Conservation (phyloP, 1,140 invertebrate genomes). For the Leptonema lineaticorne region DNA sequence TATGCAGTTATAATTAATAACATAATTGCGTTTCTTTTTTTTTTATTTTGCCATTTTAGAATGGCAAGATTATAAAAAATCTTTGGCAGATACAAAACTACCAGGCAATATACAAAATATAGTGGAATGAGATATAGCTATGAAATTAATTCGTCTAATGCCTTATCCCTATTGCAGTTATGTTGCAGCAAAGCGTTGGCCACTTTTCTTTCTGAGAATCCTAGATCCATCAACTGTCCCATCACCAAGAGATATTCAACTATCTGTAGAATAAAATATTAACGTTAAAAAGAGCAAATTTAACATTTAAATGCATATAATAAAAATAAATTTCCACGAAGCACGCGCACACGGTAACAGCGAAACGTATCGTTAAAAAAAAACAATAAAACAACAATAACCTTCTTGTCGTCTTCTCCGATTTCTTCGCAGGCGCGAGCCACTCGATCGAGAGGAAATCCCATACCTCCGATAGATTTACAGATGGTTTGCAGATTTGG, state of each 20-base stretch:
- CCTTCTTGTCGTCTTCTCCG: constrained; percentile 83
- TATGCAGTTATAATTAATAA: too few relatives aligned
- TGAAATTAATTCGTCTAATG: constrained; percentile 78
- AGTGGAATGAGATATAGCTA: constrained; percentile 50
- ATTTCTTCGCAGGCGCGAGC: constrained; percentile 71
- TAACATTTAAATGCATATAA: too few relatives aligned
- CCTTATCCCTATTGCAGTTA: constrained; percentile 82
- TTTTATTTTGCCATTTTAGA: neutral
- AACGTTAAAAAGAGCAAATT: neutral
- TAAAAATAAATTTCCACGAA: too few relatives aligned
- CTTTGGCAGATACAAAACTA: constrained; percentile 17
- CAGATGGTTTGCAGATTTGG: constrained; percentile 66
- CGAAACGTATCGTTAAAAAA: too few relatives aligned
- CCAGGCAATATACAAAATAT: constrained; percentile 3
- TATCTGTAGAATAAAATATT: constrained; percentile 55
- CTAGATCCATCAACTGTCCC: constrained; percentile 76
- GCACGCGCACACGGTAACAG: neutral
- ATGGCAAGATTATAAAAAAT: neutral
- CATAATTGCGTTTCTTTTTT: too few relatives aligned
- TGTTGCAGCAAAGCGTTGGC: constrained; percentile 72
- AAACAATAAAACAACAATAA: constrained; percentile 51
- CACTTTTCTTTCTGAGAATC: constrained; percentile 76
- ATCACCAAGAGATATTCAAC: constrained; percentile 68
- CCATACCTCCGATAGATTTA: constrained; percentile 76
- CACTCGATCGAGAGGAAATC: constrained; percentile 77